These are phyloP conservation scores for Caenorhabditis imperialis DNA, from an alignment of 2,888 invertebrate species.

Conservation along the genomic window DNA sequence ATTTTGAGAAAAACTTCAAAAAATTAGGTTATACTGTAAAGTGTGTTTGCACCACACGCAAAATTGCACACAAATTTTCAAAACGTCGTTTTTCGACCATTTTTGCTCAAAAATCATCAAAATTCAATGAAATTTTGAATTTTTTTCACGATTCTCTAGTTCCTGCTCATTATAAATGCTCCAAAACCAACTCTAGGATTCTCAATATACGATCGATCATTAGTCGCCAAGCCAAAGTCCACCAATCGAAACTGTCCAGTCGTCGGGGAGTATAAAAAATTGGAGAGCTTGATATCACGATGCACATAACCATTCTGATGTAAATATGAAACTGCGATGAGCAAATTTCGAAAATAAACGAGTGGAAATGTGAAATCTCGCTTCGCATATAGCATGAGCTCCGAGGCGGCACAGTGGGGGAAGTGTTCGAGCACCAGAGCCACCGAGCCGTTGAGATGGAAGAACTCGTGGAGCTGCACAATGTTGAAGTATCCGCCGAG, in stretches of 20 bases:
- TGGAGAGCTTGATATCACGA: slow-evolving; percentile 52
- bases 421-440: slow-evolving; percentile 49
- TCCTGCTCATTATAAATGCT: too few species aligned
- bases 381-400: slow-evolving; percentile 28
- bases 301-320: slow-evolving; percentile 51
- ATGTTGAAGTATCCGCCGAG: slow-evolving; percentile 54
- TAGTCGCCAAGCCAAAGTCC: slow-evolving; percentile 49
- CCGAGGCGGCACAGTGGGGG: slow-evolving; percentile 34
- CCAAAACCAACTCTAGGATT: slow-evolving; percentile 35
- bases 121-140: too few species aligned
- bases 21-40: too few species aligned
- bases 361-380: slow-evolving; percentile 31
- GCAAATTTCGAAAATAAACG: slow-evolving; percentile 32
- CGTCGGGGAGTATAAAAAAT: slow-evolving; percentile 42
- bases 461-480: slow-evolving; percentile 47
- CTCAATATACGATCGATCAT: slow-evolving; percentile 35
- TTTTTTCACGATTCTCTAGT: too few species aligned
- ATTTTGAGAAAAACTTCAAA: too few species aligned
- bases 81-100: too few species aligned
- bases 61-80: neutral
- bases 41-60: too few species aligned
- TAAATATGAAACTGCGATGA: slow-evolving; percentile 43
- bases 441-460: slow-evolving; percentile 29
- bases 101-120: neutral
- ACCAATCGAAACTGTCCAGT: slow-evolving; percentile 48